Evolutionary conservation across 2,888 invertebrate species (phyloP).

Genomic region (Drosophila aldrichi): DNA sequence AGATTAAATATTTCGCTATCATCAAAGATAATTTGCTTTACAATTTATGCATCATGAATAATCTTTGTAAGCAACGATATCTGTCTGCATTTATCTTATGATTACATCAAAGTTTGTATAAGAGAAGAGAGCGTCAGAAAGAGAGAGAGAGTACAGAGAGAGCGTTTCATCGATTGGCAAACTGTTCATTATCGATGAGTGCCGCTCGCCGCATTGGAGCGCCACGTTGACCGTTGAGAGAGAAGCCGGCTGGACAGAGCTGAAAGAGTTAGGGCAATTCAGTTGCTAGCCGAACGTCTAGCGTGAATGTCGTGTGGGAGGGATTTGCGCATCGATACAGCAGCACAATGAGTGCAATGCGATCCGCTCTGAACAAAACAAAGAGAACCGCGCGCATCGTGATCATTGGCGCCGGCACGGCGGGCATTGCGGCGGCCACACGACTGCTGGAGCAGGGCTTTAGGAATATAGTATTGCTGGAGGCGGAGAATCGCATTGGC

Average conservation of each 20-base stretch:
- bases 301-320: constrained; percentile 21
- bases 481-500: constrained; percentile 88
- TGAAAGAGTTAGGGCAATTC: constrained; percentile 21
- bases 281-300: constrained; percentile 52
- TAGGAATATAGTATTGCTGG: constrained; percentile 87
- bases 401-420: constrained; percentile 84
- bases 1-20: background rate
- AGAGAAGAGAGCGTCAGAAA: constrained; percentile 4
- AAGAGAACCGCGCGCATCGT: constrained; percentile 79
- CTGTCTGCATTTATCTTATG: constrained; percentile 12
- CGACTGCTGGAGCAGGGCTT: constrained; percentile 84
- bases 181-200: constrained; percentile 5
- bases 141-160: background rate
- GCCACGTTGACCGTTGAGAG: constrained; percentile 11
- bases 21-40: background rate
- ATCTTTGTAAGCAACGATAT: background rate
- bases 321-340: background rate
- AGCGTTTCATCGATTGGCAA: constrained; percentile 14
- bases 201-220: constrained; percentile 25
- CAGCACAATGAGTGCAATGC: constrained; percentile 51
- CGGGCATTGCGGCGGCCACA: constrained; percentile 85
- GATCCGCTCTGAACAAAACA: constrained; percentile 48
- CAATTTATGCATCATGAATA: constrained; percentile 7
- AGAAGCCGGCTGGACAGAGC: background rate
- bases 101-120: constrained; percentile 27